phyloP scores from a whole-genome alignment of 2,797 vertebrate genomes.

The Epinephelus coioides region DNA sequence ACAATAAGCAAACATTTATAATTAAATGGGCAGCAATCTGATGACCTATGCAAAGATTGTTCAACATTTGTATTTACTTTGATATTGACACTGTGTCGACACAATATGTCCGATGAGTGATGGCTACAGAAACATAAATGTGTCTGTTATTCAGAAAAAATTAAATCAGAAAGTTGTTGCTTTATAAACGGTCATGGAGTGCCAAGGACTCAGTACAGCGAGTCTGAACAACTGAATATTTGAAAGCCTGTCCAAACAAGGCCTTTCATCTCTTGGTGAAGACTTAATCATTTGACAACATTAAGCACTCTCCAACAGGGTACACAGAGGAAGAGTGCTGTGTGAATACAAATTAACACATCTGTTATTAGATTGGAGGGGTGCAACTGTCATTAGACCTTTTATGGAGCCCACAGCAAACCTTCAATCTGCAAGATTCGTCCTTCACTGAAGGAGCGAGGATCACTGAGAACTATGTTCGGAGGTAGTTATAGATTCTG shows the following conservation, averaged over 20 bases:
- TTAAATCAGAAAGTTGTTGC: conserved; percentile 37
- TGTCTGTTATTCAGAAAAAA: conserved; percentile 20
- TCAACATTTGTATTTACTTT: conserved; percentile 3
- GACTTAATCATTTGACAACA: conserved; percentile 77
- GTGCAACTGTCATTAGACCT: conserved; percentile 55
- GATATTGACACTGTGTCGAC: conserved; percentile 1
- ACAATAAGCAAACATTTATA: neutral
- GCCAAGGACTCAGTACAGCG: conserved; percentile 41
- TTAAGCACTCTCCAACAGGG: conserved; percentile 70
- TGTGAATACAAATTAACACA: conserved; percentile 75
- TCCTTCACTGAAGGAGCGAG: conserved; percentile 32
- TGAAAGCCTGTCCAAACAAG: conserved; percentile 69
- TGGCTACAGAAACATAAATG: conserved; percentile 20
- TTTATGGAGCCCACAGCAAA: conserved; percentile 36
- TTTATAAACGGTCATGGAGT: conserved; percentile 37
- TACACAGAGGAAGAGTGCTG: conserved; percentile 54
- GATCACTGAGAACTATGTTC: conserved; percentile 18
- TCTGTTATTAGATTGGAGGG: conserved; percentile 53
- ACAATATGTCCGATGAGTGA: conserved; percentile 22
- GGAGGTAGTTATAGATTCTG: conserved; percentile 40
- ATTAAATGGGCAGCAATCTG: conserved; percentile 15
- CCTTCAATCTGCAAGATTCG: conserved; percentile 38
- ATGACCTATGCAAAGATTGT: conserved; percentile 17
- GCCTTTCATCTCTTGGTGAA: conserved; percentile 70
- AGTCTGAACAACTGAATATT: conserved; percentile 63